phyloP scores from a whole-genome alignment of 2,113 vertebrate species.

The Casuarius casuarius region DNA sequence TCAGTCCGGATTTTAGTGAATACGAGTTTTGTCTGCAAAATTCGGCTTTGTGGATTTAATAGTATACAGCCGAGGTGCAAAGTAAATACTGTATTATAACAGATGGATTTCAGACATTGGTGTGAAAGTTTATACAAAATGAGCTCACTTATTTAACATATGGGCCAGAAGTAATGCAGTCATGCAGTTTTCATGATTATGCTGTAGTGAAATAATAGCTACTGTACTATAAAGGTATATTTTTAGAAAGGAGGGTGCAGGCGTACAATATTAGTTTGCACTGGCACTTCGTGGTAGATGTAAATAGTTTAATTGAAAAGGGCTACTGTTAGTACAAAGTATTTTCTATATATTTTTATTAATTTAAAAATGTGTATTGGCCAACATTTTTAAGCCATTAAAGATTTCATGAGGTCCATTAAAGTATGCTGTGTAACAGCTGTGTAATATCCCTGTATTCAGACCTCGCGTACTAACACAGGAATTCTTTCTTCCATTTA shows the following conservation, averaged over 20 bases:
- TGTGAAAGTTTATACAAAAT: conserved; percentile 26
- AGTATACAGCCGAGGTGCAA: conserved; percentile 20
- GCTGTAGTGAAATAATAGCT: background rate
- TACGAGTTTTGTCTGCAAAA: conserved; percentile 12
- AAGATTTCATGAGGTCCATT: background rate
- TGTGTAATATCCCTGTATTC: background rate
- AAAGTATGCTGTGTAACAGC: background rate
- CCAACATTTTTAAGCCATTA: background rate
- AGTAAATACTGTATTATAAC: conserved; percentile 28
- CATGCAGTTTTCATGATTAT: conserved; percentile 21
- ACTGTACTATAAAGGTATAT: background rate
- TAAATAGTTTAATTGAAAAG: background rate
- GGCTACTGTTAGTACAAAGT: background rate
- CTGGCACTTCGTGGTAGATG: background rate
- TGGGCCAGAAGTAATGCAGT: background rate
- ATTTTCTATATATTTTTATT: background rate
- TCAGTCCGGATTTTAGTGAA: conserved; percentile 1
- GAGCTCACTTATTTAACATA: conserved; percentile 29
- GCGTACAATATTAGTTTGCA: background rate
- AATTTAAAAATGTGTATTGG: background rate
- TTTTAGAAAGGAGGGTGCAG: conserved; percentile 32
- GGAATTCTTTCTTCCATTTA: background rate
- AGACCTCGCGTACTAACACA: background rate
- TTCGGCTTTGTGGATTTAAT: background rate
- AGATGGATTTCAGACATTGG: background rate